Base-by-base conservation (phyloP, 1,140 invertebrate species). In the Leucophenga varia region DNA sequence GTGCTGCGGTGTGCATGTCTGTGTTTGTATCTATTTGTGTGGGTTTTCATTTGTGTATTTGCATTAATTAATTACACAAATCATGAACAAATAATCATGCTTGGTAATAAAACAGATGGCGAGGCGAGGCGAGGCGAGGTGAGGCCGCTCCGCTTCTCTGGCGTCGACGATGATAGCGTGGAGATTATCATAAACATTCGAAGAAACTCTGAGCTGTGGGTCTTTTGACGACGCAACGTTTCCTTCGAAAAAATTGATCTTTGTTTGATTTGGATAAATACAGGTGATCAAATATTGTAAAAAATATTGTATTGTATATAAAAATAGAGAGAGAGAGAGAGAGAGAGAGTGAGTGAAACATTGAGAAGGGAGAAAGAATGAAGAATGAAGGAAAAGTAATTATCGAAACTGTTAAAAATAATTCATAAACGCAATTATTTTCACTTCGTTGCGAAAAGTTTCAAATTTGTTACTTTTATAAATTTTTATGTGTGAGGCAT, bases 211-310 rank as follows among this genome's bases (percentile, higher is more conserved):
- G 17, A 31, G 13, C 38, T 25, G 22, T 25, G 22, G 22, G 10
- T 25, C 22, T 34, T 20, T n/a, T n/a, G n/a, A n/a, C 37, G 37
- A n/a, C 22, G 18, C 9, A n/a, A 31, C 18, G 42, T 12, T n/a
- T 13, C 5, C 8, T 8, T 31, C 22, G 17, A 53, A 37, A 32
- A 16, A 10, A 16, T 28, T 36, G 19, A 20, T 48, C 44, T 52
- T 22, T 48, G 36, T 16, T 47, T 48, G 43, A 49, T 51, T 64
- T 60, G 40, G 53, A 52, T 47, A 64, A 64, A 64, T 61, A 64
- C 61, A 64, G 61, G 61, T 64, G 61, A 57, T 51, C 54, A 64
- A 64, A 64, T 50, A 34, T n/a, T n/a, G n/a, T n/a, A n/a, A n/a
- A n/a, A n/a, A n/a, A n/a, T n/a, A n/a, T n/a, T n/a, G n/a, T n/a